Evolutionary conservation across 2,113 vertebrate species (phyloP), one percentile per base, ranked within the genome.

Genomic region (Scortum barcoo): DNA sequence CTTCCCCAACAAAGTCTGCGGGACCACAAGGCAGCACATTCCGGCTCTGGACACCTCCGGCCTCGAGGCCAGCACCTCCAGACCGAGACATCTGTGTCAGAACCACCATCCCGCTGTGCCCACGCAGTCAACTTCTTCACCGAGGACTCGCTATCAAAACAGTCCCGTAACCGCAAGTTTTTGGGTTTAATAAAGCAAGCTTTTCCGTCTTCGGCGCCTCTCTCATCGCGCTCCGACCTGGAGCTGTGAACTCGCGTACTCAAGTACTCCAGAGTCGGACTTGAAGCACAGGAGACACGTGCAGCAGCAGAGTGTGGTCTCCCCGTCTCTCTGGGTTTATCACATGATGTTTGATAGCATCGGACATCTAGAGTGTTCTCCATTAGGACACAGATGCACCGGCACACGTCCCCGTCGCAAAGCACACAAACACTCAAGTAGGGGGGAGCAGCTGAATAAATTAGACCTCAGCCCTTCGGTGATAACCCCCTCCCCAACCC

Each of bases 371-470:
- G 83, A 58, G 61, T 79, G 72, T 67, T 85, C 60, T 78, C 3
- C 60, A 87, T 81, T 57, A 69, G 33, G 24, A 42, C 83, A 69
- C 83, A 91, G 87, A 91, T 85, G 86, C 72, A 78, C 28, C 77
- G 62, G 87, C 88, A 92, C 90, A 91, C 81, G 72, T 91, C 84
- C 53, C 65, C 0, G 1, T 84, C 48, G 56, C 63, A 86, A 86
- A 86, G 74, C 78, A 91, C 54, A 87, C 86, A 92, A 91, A 91
- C 81, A 85, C 22, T 87, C 86, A 51, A 88, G 69, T 61, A 62
- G 89, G 90, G 83, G 84, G 73, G 73, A 65, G 71, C 93, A 94
- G 93, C 93, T 94, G 93, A 78, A 85, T 82, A 92, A 94, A 94
- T 90, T n/a, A 85, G 79, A 82, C 75, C 85, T 84, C 68, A 44